Evolutionary conservation across 2,888 invertebrate genomes (phyloP), one percentile per base, ranked within the genome.

Genomic region (Tipula unca): DNA sequence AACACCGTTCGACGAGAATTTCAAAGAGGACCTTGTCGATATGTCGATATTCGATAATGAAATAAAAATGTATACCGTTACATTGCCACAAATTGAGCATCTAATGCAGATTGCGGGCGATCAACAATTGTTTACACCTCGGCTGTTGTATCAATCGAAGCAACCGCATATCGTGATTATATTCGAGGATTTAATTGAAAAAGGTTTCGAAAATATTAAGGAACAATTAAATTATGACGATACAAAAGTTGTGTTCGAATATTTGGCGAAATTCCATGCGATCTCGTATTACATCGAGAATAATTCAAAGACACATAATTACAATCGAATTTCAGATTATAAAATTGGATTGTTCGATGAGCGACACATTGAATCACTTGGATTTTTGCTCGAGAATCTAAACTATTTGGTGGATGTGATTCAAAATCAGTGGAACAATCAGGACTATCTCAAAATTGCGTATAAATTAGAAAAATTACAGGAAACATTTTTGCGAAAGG

Each of bases 241-340:
- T 86, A 88, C 89, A 1, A 87, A 90, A 85, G 86, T 91, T 85
- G 91, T 92, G 1, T 87, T 92, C 5, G 89, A 89, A 85, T 91
- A 90, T 87, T 88, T 92, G 87, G 92, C 91, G 1, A 89, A 88
- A 87, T 90, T 92, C 87, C 92, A 92, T 87, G 92, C 92, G 0
- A 89, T 90, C 20, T 92, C 92, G 0, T 89, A 92, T 6, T 90
- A 91, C 39, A 87, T 92, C 85, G 90, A 89, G 86, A 91, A 91
- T 87, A 91, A 91, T 89, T 92, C 92, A 88, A 86, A 84, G 8
- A 14, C 17, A 84, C 17, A 84, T 36, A 84, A 36, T 20, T 84
- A 36, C 13, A 36, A 17, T 36, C 32, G 36, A 39, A 36, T 84
- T 14, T 29, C 54, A 0, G 85, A 54, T 14, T 85, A 85, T 36